These are phyloP conservation scores for Sebastes iracundus DNA, from an alignment of 2,797 vertebrate species.

Conservation along the genomic window DNA sequence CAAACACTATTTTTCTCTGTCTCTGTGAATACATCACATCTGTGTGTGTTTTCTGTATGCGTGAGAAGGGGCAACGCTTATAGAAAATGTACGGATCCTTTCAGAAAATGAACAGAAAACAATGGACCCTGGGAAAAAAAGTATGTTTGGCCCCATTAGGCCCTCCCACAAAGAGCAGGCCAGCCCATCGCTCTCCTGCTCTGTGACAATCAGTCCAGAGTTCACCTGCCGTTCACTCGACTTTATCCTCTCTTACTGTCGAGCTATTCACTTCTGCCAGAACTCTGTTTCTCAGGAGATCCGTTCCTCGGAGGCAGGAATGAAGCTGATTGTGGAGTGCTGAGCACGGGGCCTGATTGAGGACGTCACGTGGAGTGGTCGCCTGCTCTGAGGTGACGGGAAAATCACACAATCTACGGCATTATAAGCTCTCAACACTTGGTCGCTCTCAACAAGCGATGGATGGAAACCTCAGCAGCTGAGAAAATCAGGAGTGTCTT, in stretches of 20 bases:
- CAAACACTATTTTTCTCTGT: conserved; percentile 30
- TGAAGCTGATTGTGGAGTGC: conserved; percentile 35
- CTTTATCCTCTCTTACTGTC: conserved; percentile 27
- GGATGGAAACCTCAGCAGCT: neutral
- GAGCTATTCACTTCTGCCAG: conserved; percentile 14
- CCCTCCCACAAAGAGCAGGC: conserved; percentile 63
- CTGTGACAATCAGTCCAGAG: conserved; percentile 75
- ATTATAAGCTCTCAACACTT: conserved; percentile 11
- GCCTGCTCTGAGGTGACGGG: conserved; percentile 37
- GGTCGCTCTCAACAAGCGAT: conserved; percentile 8
- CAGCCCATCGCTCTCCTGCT: conserved; percentile 48
- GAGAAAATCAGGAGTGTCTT: conserved; percentile 21
- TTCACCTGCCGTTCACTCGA: conserved; percentile 63
- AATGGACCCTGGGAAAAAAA: conserved; percentile 50
- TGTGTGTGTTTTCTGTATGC: conserved; percentile 2
- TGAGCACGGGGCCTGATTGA: conserved; percentile 21
- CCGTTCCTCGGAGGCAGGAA: conserved; percentile 7
- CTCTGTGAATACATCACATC: conserved; percentile 20
- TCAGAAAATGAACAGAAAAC: conserved; percentile 38
- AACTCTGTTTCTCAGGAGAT: conserved; percentile 5
- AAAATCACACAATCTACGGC: conserved; percentile 38
- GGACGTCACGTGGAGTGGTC: conserved; percentile 31
- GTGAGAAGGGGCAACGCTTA: neutral
- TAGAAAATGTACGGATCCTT: conserved; percentile 26
- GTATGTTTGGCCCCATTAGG: conserved; percentile 29